These are phyloP conservation scores for Gymnobelideus leadbeateri DNA, from an alignment of 2,113 vertebrate species.

Conservation along the genomic window DNA sequence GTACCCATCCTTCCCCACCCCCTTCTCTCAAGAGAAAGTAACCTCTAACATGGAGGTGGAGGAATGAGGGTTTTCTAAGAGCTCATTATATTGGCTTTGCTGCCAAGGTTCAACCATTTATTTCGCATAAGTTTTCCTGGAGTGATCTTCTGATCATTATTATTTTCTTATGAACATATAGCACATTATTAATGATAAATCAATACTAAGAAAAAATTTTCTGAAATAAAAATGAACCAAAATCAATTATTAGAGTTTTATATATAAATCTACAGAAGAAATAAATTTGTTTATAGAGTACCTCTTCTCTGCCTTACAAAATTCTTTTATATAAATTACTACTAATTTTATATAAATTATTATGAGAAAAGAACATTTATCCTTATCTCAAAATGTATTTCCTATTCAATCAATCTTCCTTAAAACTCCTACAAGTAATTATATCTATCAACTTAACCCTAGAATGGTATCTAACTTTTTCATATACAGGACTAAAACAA, in stretches of 20 bases:
- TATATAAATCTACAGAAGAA: slow-evolving; percentile 16
- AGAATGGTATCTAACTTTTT: not conserved
- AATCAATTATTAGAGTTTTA: slow-evolving; percentile 25
- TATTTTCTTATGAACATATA: not conserved
- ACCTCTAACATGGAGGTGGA: not conserved
- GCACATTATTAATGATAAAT: not conserved
- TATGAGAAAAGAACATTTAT: not conserved
- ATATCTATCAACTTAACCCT: not conserved
- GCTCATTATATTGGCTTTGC: not conserved
- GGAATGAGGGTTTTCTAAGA: not conserved
- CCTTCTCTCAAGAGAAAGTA: not conserved
- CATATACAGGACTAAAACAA: not conserved
- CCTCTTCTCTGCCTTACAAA: not conserved
- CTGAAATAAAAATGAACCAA: slow-evolving; percentile 27
- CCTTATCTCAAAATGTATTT: not conserved
- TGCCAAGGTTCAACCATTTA: not conserved
- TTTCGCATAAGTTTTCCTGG: not conserved
- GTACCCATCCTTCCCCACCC: not conserved
- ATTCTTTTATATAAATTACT: not conserved
- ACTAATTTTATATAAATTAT: not conserved
- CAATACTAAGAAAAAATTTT: not conserved
- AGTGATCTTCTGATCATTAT: not conserved
- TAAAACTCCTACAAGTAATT: not conserved
- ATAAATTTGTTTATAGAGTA: not conserved
- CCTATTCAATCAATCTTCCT: not conserved